phyloP scores from a whole-genome alignment of 53 echinoderm and acorn worm species.

The Crossaster papposus region DNA sequence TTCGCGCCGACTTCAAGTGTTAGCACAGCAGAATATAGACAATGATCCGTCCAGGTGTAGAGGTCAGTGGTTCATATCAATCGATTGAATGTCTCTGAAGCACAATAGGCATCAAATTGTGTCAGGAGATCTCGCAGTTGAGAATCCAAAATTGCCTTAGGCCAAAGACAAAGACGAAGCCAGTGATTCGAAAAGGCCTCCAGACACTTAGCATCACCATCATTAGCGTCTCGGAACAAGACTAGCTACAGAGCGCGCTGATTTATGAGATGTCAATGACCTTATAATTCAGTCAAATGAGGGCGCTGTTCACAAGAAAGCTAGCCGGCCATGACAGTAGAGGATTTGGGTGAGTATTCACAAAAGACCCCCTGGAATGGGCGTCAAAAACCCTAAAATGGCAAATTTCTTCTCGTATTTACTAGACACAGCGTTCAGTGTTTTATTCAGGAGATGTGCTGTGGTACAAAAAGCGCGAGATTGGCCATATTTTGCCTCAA shows the following conservation, averaged over 20 bases:
- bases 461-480: neutral
- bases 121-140: no score
- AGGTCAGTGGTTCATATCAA: no score
- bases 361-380: constrained; percentile 40
- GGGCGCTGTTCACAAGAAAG: constrained; percentile 48
- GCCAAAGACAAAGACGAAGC: no score
- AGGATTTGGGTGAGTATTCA: constrained; percentile 52
- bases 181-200: no score
- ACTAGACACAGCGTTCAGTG: neutral
- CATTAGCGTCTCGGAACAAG: no score
- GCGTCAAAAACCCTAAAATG: constrained; percentile 15
- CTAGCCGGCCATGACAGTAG: constrained; percentile 61
- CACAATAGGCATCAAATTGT: no score
- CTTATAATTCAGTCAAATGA: constrained; percentile 31
- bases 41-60: no score
- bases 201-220: no score
- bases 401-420: neutral
- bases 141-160: no score
- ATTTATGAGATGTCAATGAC: constrained; percentile 15
- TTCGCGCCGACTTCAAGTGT: no score
- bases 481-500: neutral
- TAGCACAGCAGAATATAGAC: no score
- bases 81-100: no score
- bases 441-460: neutral
- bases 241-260: neutral